Base-by-base conservation (phyloP, 2,797 vertebrate genomes). In the Limnodromus scolopaceus region DNA sequence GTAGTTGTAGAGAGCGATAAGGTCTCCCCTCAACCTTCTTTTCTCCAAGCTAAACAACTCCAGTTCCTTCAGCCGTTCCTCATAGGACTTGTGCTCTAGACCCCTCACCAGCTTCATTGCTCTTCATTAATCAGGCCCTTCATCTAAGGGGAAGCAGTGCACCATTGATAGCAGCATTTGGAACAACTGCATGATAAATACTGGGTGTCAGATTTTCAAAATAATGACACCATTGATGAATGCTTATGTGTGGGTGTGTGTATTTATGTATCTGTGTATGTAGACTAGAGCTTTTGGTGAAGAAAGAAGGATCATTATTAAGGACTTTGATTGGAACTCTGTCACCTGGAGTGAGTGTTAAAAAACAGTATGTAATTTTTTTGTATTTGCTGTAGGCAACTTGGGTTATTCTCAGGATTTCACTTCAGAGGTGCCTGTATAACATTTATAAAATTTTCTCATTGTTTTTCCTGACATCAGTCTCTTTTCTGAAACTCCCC, bases 401-500 rank as follows among this genome's bases (percentile, higher is more conserved):
- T 13, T 22, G 11, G 9, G 9, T 90, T 80, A 51, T 57, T 72
- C 60, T 76, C 25, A 53, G 45, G 32, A 71, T 92, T 79, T 79
- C 54, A 64, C 49, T 86, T 53, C 23, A 34, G 30, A 70, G 48
- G 48, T 79, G n/a, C 34, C 27, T 6, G 1, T 46, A 12, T 36
- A 82, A 64, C 23, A 30, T 3, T 28, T 34, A 53, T 28, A 66
- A 69, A 16, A 34, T 74, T 13, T 70, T 89, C 28, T 84, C 6
- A 1, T 8, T 5, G 1, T 58, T 10, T 12, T 79, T 68, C 58
- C 1, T 2, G 25, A 34, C 64, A 70, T 48, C 25, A 19, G 0
- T 32, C 16, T 36, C n/a, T 72, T 41, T 86, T 48, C 51, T 69
- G 38, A 71, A 68, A 58, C 23, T 54, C 28, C 25, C 24, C 53